Percentiles rank a stretch among this genome's conserved stretches.
phyloP scores from a whole-genome alignment of 2,888 invertebrate species.

The Conops quadrifasciatus region DNA sequence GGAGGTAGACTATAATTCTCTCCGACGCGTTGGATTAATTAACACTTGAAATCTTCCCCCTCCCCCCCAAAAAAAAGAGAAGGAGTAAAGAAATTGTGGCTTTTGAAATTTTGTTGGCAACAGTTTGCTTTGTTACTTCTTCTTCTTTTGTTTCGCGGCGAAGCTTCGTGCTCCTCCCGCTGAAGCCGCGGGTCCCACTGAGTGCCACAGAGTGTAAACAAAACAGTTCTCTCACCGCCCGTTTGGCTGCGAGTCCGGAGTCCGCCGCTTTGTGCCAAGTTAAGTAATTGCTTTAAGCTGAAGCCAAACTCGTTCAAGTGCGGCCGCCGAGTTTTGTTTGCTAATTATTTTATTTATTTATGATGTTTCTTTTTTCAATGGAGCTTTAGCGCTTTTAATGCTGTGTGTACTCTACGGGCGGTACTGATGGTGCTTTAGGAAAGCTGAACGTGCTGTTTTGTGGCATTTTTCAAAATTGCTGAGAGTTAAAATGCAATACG shows the following conservation, averaged over 20 bases:
- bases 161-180: too few species aligned
- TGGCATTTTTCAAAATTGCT: neutral
- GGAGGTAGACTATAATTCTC: too few species aligned
- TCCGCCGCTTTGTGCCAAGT: neutral
- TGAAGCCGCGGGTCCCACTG: too few species aligned
- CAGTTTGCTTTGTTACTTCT: too few species aligned
- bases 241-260: neutral
- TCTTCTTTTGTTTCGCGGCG: too few species aligned
- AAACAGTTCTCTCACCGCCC: neutral
- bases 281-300: neutral
- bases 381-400: neutral
- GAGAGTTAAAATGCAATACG: neutral
- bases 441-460: neutral
- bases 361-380: neutral
- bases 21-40: too few species aligned
- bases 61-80: neutral
- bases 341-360: constrained; percentile 12
- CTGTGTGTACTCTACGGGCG: neutral
- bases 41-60: too few species aligned
- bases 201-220: too few species aligned
- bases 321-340: neutral
- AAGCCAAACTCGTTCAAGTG: constrained; percentile 13
- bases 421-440: neutral
- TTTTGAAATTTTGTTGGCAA: neutral
- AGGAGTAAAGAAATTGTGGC: neutral